phyloP scores from a whole-genome alignment of 2,888 invertebrate genomes.

The Balanococcus diminutus region DNA sequence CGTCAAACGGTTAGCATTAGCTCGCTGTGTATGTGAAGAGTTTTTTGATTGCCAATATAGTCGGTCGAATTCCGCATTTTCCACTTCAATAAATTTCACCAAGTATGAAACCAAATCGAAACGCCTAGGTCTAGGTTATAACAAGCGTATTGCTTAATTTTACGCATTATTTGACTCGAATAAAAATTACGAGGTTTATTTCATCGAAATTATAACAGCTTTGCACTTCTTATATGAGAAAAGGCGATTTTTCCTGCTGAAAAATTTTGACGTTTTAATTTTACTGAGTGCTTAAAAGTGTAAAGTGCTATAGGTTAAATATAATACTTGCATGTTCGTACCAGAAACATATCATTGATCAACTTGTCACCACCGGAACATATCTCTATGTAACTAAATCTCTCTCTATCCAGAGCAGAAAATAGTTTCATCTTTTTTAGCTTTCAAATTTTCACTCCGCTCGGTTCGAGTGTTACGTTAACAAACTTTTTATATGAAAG shows the following conservation, averaged over 20 bases:
- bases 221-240: background rate
- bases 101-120: background rate
- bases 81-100: background rate
- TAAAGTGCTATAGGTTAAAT: too few species aligned
- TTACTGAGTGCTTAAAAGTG: background rate
- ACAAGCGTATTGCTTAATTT: constrained; percentile 17
- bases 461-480: background rate
- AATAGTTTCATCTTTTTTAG: background rate
- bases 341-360: background rate
- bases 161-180: background rate
- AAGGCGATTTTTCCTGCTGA: background rate
- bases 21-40: background rate
- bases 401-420: background rate
- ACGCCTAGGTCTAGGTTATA: background rate
- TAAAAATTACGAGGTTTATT: background rate
- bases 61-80: constrained; percentile 5
- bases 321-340: too few species aligned
- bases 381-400: background rate
- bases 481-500: background rate
- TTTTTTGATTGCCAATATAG: background rate
- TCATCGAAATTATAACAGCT: background rate
- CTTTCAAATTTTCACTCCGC: background rate
- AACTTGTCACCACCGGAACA: background rate
- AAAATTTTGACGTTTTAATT: background rate
- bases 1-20: background rate